Conservation (phyloP, 2,113 vertebrate genomes). For the Pitta sordida region DNA sequence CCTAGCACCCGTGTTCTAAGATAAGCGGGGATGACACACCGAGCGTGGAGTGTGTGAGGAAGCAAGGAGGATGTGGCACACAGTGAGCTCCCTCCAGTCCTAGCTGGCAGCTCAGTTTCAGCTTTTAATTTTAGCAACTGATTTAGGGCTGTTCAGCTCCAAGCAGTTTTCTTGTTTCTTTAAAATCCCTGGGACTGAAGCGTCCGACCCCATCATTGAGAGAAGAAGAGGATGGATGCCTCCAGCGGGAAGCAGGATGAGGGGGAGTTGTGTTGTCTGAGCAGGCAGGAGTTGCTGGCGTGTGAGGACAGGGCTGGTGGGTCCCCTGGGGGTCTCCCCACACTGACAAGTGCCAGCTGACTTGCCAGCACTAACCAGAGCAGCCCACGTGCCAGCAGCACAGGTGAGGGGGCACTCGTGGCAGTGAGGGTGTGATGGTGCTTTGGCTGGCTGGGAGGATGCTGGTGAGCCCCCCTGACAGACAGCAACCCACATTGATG, state of each 20-base stretch:
- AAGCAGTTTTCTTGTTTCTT: background rate
- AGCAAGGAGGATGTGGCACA: slow-evolving; percentile 55
- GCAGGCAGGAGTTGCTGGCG: background rate
- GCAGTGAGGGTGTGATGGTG: background rate
- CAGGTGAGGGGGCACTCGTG: accelerated
- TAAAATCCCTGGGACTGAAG: background rate
- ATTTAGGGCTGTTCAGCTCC: background rate
- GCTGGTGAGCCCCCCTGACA: accelerated
- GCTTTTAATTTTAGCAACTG: slow-evolving; percentile 53
- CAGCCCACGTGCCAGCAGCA: accelerated
- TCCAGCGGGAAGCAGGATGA: background rate
- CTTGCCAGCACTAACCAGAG: background rate
- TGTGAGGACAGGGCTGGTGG: background rate
- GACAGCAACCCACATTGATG: accelerated
- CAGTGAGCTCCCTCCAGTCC: background rate
- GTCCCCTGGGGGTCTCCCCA: accelerated
- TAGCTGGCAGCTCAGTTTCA: slow-evolving; percentile 45
- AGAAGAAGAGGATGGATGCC: background rate
- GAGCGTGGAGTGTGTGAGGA: slow-evolving; percentile 33
- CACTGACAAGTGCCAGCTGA: background rate
- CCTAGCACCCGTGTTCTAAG: background rate
- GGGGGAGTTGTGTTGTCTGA: background rate
- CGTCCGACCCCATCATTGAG: accelerated
- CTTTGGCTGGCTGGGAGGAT: background rate
- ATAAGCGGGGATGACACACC: slow-evolving; percentile 37